Evolutionary conservation across 1,140 invertebrate species (phyloP), one percentile per base, ranked within the genome.

Genomic region (Trachymyrmex cornetzi): DNA sequence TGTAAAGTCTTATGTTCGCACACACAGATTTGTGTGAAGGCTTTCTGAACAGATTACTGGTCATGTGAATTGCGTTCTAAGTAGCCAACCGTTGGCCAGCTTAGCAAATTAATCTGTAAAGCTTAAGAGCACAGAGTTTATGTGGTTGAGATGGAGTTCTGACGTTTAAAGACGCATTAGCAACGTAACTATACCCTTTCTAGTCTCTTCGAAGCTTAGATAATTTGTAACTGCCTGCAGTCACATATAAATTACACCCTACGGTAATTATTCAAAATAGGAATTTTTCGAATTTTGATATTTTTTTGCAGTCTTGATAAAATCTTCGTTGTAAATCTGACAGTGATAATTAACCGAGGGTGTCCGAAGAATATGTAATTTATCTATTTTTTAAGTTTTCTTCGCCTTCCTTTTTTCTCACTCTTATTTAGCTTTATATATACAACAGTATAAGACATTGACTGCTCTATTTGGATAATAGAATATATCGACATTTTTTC

Each of bases 1-100:
- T 50, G n/a, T 34, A 72, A 57, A 38, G 19, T 24, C 38, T 61
- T 84, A 75, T 22, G 57, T 75, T 14, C 19, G 27, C 57, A 50
- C n/a, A 63, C 69, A 50, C 69, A 44, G 64, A 80, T 86, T 86
- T 79, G 63, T 24, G 34, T 69, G 44, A 81, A 86, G 75, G 34
- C 77, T 59, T 80, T 80, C 27, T 24, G 50, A 81, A 24, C 22
- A 59, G 77, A 81, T 86, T 80, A 86, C 61, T 59, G n/a, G 77
- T 69, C 77, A 86, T 86, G 53, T 69, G 85, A 53, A 34, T 86
- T 38, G 38, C 19, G 53, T 86, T 86, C 61, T 86, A 86, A 86
- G 77, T 86, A 84, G 80, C 44, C 38, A 74, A 82, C 80, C 80
- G 57, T 75, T 84, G 80, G 69, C 19, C 55, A 38, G 75, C 77